These are phyloP conservation scores for Tetragonula carbonaria DNA, from an alignment of 2,888 invertebrate species.

Conservation along the genomic window DNA sequence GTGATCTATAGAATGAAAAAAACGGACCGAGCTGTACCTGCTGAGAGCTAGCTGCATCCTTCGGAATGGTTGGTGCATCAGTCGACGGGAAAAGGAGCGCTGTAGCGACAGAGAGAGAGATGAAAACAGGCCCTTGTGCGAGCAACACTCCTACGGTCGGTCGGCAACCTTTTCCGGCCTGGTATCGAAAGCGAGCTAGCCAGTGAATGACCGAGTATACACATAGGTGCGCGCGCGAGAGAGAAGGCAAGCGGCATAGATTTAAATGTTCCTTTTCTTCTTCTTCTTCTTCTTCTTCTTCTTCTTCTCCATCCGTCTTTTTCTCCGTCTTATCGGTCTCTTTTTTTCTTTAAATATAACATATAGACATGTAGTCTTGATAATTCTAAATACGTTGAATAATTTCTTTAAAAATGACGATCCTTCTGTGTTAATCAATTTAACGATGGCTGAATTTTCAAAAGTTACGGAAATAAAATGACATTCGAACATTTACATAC, in stretches of 20 bases:
- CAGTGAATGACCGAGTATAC: conserved; percentile 49
- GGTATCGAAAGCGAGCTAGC: conserved; percentile 42
- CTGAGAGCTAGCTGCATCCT: conserved; percentile 65
- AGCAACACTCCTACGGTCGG: conserved; percentile 60
- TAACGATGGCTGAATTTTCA: neutral
- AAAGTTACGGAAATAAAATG: neutral
- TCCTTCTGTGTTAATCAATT: neutral
- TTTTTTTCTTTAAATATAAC: neutral
- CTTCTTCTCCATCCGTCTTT: neutral
- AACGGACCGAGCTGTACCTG: conserved; percentile 75
- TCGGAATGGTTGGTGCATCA: conserved; percentile 62
- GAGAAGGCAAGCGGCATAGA: neutral
- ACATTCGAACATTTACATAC: too few species aligned
- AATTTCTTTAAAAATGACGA: neutral
- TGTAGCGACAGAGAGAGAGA: conserved; percentile 17
- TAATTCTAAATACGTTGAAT: neutral
- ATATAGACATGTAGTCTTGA: neutral
- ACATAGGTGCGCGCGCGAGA: neutral
- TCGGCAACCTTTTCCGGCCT: conserved; percentile 60
- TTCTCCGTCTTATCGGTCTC: neutral
- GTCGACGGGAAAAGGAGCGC: conserved; percentile 25
- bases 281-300: neutral
- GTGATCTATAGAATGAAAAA: conserved; percentile 76
- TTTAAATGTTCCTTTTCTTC: neutral
- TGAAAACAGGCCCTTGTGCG: conserved; percentile 32